Evolutionary conservation across 2,113 vertebrate species (phyloP).

Genomic region (Myocastor coypus): DNA sequence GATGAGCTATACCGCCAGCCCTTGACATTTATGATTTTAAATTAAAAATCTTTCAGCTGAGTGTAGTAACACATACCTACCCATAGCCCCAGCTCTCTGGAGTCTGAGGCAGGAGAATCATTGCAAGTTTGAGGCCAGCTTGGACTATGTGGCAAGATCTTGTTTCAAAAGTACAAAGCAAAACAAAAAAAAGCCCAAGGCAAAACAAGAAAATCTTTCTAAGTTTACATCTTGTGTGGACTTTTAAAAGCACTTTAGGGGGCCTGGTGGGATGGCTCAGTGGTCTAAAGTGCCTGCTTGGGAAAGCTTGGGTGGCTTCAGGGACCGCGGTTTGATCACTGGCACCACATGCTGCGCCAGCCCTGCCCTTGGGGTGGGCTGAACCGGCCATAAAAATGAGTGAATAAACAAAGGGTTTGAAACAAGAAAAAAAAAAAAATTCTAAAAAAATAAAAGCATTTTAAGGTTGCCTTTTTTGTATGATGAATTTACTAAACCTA

Average conservation of each 20-base stretch:
- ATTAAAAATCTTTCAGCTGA: slow-evolving; percentile 42
- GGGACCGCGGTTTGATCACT: too few species aligned
- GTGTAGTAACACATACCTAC: neutral
- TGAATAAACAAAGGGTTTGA: too few species aligned
- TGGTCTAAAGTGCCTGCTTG: too few species aligned
- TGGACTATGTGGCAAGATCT: neutral
- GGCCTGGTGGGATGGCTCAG: too few species aligned
- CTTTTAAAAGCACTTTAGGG: slow-evolving; percentile 41
- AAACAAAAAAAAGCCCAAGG: neutral
- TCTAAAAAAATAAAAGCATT: too few species aligned
- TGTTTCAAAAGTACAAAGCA: neutral
- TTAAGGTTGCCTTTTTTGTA: slow-evolving; percentile 12
- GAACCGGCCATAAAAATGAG: too few species aligned
- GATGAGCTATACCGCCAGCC: too few species aligned
- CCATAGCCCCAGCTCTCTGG: neutral
- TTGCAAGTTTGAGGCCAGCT: neutral
- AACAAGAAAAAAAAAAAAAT: too few species aligned
- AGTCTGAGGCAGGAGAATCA: neutral
- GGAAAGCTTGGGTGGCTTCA: too few species aligned
- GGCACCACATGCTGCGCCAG: too few species aligned
- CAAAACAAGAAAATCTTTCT: slow-evolving; percentile 21
- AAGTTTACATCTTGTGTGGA: slow-evolving; percentile 25
- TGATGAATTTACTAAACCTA: slow-evolving; percentile 35
- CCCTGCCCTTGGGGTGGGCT: too few species aligned
- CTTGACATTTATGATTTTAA: slow-evolving; percentile 52